A percentile compares a stretch with the other conserved stretches of the same genome.
phyloP scores from a whole-genome alignment of 2,888 invertebrate genomes.

The Chironomus riparius region DNA sequence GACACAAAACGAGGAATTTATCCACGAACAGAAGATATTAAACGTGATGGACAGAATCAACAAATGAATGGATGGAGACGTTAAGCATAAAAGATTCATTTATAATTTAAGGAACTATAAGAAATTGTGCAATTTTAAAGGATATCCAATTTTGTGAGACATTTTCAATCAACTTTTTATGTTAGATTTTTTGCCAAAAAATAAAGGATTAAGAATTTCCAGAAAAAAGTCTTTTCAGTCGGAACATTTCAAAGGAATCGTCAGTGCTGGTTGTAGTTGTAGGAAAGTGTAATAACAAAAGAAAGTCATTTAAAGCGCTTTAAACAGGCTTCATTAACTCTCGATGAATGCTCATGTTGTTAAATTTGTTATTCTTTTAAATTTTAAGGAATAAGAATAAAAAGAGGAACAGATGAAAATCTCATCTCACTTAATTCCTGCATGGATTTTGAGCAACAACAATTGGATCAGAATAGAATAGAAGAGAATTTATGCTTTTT shows the following conservation, averaged over 20 bases:
- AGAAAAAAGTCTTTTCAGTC: background rate
- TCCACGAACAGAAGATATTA: slow-evolving; percentile 10
- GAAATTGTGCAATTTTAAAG: background rate
- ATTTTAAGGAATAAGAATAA: background rate
- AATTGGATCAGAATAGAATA: background rate
- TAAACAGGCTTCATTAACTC: slow-evolving; percentile 19
- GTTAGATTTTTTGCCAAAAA: background rate
- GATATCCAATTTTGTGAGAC: slow-evolving; percentile 4
- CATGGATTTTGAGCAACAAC: slow-evolving; percentile 2
- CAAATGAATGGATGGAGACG: slow-evolving; percentile 24
- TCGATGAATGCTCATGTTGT: slow-evolving; percentile 7
- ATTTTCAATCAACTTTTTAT: background rate
- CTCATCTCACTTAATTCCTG: slow-evolving; percentile 11
- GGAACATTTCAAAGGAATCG: background rate
- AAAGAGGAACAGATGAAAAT: background rate
- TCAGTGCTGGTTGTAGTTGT: background rate
- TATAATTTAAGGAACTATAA: background rate
- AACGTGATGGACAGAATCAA: background rate
- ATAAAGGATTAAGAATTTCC: background rate
- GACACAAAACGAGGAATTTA: slow-evolving; percentile 16
- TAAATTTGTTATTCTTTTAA: background rate
- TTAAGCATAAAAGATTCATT: background rate
- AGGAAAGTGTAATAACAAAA: background rate
- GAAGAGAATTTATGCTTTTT: background rate
- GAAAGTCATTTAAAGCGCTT: slow-evolving; percentile 24